phyloP scores from a whole-genome alignment of 2,888 invertebrate genomes.

The Trichacis sp. region DNA sequence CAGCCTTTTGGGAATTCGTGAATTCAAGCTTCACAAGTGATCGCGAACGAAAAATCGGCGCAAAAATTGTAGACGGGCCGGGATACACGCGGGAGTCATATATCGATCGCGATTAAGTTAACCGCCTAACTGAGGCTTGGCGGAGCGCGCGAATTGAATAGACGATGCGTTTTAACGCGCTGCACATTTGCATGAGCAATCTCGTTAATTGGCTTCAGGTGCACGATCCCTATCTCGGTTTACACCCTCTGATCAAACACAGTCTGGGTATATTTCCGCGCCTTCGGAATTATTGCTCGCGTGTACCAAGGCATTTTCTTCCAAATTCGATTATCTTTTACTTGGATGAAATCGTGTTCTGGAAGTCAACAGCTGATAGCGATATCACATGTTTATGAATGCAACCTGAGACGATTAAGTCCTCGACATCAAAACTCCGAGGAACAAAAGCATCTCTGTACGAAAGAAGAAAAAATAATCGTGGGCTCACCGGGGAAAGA shows the following conservation, averaged over 20 bases:
- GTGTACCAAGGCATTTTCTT: too few species aligned
- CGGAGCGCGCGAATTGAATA: constrained; percentile 22
- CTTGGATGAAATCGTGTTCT: neutral
- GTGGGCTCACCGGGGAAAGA: neutral
- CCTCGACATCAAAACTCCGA: neutral
- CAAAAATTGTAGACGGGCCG: constrained; percentile 9
- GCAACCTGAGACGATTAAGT: constrained; percentile 1
- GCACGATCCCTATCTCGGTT: constrained; percentile 25
- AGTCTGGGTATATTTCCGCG: neutral
- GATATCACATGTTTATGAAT: too few species aligned
- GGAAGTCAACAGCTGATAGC: too few species aligned
- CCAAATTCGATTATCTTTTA: too few species aligned
- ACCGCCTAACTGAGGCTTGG: constrained; percentile 12
- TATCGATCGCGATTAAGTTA: constrained; percentile 24
- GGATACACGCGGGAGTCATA: constrained; percentile 6
- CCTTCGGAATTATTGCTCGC: constrained; percentile 1
- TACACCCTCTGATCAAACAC: constrained; percentile 12
- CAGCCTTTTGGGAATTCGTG: too few species aligned
- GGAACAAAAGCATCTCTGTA: neutral
- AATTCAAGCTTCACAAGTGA: too few species aligned
- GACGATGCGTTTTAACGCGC: constrained; percentile 16
- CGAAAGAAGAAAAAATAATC: neutral
- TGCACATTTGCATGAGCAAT: constrained; percentile 47
- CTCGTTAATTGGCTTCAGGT: constrained; percentile 50
- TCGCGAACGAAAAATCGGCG: too few species aligned